Evolutionary conservation across 2,888 invertebrate genomes (phyloP), one percentile per base, ranked within the genome.

Genomic region (Celastrina argiolus): DNA sequence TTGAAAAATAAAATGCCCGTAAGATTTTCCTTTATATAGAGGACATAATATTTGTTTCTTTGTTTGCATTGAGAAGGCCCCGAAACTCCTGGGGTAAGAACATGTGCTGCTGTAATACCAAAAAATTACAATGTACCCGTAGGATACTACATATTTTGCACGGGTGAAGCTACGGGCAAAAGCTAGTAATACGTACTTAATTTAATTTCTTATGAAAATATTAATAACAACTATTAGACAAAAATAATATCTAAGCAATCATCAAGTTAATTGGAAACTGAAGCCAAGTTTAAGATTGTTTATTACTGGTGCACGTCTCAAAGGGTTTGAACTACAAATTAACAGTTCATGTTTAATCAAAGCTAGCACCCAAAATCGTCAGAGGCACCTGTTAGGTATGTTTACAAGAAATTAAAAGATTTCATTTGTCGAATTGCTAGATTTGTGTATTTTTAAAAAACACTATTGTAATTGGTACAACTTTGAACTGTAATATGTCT

Each of bases 281-380:
- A 59, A 59, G 59, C 59, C 59, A 31, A 59, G 16, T 59, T 45
- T 45, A 18, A 45, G 16, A 45, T 45, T 45, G 45, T 45, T 51
- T 51, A 26, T 61, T 61, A 14, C 14, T 18, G 18, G 22, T 61
- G 39, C 61, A 59, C 18, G 39, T 61, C 61, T 61, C 61, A 61
- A 61, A 61, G 61, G 61, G 61, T 61, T 61, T 61, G 39, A 59
- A 22, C 34, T 39, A 42, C 65, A 58, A 56, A 59, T 66, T 59
- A 66, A 39, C 51, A 51, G 28, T 64, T 28, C 4, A 59, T 36
- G 34, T 51, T 65, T 34, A 56, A 65, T 63, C 63, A 63, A 63
- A 58, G 56, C 58, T 51, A 14, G 51, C 22, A 51, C 51, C 51
- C 51, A 51, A 51, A 51, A 51, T 22, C 51, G 51, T 51, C 22